Conservation (phyloP, 2,888 invertebrate genomes). For the Lasioglossum marginatum region DNA sequence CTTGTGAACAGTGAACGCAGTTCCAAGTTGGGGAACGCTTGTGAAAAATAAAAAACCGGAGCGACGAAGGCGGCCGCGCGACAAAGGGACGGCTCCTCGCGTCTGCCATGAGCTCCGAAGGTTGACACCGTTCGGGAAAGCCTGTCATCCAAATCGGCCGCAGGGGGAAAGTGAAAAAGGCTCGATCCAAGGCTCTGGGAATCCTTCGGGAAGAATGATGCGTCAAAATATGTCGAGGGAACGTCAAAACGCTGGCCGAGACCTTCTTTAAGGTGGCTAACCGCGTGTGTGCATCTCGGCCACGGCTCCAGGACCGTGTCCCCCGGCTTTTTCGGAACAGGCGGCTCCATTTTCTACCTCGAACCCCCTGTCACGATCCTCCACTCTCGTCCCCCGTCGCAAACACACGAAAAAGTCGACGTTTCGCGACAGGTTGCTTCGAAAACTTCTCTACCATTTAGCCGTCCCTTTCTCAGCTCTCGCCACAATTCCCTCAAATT, state of each 20-base stretch:
- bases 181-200: slow-evolving; percentile 36
- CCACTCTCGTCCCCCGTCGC: not conserved
- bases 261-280: not conserved
- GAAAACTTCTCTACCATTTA: not conserved
- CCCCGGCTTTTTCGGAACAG: not conserved
- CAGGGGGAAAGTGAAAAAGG: slow-evolving; percentile 58
- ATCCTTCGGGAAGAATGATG: slow-evolving; percentile 68
- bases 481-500: not conserved
- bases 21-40: too few species aligned
- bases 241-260: slow-evolving; percentile 73
- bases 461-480: not conserved
- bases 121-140: not conserved
- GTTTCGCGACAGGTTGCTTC: slow-evolving; percentile 4
- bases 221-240: slow-evolving; percentile 76
- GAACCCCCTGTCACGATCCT: not conserved
- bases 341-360: not conserved
- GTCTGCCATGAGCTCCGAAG: not conserved
- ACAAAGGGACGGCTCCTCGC: not conserved
- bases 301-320: not conserved
- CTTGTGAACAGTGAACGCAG: too few species aligned
- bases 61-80: not conserved
- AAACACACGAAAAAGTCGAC: not conserved
- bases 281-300: not conserved
- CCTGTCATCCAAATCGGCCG: slow-evolving; percentile 26
- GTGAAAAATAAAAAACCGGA: not conserved